Base-by-base conservation (phyloP, 2,888 invertebrate genomes). In the Chloroclystis v-ata region DNA sequence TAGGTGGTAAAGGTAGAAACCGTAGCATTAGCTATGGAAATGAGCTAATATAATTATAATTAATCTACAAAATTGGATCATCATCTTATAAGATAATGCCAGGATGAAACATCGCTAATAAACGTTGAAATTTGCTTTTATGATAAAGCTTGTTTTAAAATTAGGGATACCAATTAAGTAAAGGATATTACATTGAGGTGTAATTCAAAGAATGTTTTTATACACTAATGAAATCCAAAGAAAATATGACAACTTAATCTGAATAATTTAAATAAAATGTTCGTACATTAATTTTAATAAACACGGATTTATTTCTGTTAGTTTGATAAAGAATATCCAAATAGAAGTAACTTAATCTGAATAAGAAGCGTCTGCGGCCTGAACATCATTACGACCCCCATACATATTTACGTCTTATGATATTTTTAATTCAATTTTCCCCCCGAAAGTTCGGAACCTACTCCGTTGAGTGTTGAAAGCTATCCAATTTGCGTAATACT, bases 401-500 rank as follows among this genome's bases (percentile, higher is more conserved):
- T 78, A 81, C 82, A 80, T 82, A 82, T 84, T 84, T 85, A 83
- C 82, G 67, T 84, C 81, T 82, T 82, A 85, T 84, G 78, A 85
- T 85, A 86, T 87, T 86, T 87, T 87, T 87, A 87, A 87, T 87
- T 87, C 86, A 86, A 87, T 87, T 84, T 84, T 77, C 79, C 78
- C 77, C 79, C 75, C 84, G 79, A 86, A 86, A 87, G 78, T 87
- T 87, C 82, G 78, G 78, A 86, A 84, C 83, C 80, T 85, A 86
- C 86, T 84, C 79, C 81, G 86, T 82, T 78, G 87, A 87, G 87
- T 87, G 87, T 87, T 85, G 87, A 87, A 87, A 87, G 87, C 87
- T 86, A 87, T 87, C 87, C 87, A 87, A 87, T 87, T 87, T 87
- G 86, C 86, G 85, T 87, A 87, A 87, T 87, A 87, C 87, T 86